Percentiles rank a stretch among this genome's conserved stretches.
These are phyloP conservation scores for Hemicrepidius hirtus DNA, from an alignment of 2,888 invertebrate species.

Conservation along the genomic window DNA sequence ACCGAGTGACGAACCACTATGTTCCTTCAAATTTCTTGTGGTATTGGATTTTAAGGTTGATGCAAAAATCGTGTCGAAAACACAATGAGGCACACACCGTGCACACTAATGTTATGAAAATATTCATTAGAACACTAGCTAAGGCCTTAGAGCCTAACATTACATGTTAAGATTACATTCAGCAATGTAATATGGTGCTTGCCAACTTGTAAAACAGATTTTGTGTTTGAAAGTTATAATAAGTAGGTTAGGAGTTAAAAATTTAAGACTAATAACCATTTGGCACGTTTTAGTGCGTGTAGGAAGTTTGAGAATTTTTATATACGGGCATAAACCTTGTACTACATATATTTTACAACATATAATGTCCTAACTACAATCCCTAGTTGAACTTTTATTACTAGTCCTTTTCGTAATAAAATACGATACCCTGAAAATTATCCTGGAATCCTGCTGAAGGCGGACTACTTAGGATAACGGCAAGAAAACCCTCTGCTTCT, in stretches of 20 bases:
- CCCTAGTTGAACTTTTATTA: constrained; percentile 39
- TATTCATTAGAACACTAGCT: too few species aligned
- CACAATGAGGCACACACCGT: too few species aligned
- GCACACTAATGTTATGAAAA: too few species aligned
- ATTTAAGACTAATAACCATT: constrained; percentile 20
- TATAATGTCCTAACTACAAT: constrained; percentile 34
- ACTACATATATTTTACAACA: constrained; percentile 22
- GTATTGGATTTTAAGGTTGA: too few species aligned
- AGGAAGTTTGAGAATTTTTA: constrained; percentile 31
- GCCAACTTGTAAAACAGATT: neutral
- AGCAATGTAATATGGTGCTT: too few species aligned
- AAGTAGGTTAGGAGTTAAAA: neutral
- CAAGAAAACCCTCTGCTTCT: constrained; percentile 14
- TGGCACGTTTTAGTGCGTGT: constrained; percentile 16
- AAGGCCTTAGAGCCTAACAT: too few species aligned
- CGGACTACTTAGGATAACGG: constrained; percentile 11
- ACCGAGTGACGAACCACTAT: too few species aligned
- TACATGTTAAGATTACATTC: too few species aligned
- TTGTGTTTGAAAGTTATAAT: neutral
- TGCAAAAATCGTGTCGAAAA: too few species aligned
- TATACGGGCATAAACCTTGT: constrained; percentile 14
- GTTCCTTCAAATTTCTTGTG: too few species aligned
- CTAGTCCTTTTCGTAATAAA: constrained; percentile 39
- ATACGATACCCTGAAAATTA: constrained; percentile 35
- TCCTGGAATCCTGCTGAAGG: constrained; percentile 23